Percentiles rank a stretch among this genome's conserved stretches.
Evolutionary conservation across 2,113 vertebrate genomes (phyloP).

Genomic region (Neolamprologus tretocephalus): DNA sequence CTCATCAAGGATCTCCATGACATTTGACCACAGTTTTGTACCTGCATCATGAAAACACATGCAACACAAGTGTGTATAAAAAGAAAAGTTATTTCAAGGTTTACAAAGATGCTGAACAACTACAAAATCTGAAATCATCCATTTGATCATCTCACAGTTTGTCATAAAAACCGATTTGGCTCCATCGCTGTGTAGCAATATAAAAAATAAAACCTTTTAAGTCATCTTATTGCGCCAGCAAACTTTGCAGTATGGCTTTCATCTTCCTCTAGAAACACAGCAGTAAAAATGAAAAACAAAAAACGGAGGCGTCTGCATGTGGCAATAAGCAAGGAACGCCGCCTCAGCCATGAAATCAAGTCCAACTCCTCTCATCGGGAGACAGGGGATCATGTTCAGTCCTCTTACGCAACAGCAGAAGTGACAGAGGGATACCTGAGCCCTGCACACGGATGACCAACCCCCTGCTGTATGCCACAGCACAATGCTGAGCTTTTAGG

Average conservation of each 20-base stretch:
- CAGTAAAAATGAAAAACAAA: background rate
- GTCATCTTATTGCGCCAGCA: background rate
- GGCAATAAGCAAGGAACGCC: background rate
- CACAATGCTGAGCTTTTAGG: constrained; percentile 25
- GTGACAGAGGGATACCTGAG: constrained; percentile 29
- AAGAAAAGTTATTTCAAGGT: background rate
- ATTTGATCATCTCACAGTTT: background rate
- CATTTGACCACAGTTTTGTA: constrained; percentile 84
- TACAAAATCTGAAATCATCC: background rate
- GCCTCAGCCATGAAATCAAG: constrained; percentile 2
- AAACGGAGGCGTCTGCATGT: background rate
- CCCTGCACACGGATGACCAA: background rate
- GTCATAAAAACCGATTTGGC: background rate
- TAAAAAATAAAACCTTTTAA: background rate
- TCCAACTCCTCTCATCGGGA: constrained; percentile 23
- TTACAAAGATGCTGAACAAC: background rate
- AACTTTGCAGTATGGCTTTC: background rate
- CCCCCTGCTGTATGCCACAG: background rate
- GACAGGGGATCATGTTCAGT: constrained; percentile 26
- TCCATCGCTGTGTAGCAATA: background rate
- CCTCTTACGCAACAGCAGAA: constrained; percentile 24
- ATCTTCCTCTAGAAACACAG: background rate
- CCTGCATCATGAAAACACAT: constrained; percentile 59
- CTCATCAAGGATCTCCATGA: constrained; percentile 93
- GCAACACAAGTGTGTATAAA: background rate